Conservation (phyloP, 2,113 vertebrate species). For the Paratilapia polleni region DNA sequence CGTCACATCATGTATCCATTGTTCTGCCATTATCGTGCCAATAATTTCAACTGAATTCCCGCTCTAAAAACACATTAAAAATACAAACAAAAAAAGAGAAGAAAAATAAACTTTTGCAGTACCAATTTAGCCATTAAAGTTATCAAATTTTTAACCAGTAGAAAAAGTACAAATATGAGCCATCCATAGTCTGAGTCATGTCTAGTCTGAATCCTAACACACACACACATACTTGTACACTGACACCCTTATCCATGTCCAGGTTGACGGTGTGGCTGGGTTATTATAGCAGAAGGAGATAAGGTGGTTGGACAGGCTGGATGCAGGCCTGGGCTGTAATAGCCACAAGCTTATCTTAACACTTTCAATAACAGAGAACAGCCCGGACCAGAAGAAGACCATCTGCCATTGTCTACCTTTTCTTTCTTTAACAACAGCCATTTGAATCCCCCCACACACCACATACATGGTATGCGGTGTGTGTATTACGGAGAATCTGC, state of each 20-base stretch:
- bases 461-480: background rate
- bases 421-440: conserved; percentile 10
- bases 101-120: no score
- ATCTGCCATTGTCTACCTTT: conserved; percentile 12
- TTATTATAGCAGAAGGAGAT: conserved; percentile 66
- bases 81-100: no score
- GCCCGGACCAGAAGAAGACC: conserved; percentile 10
- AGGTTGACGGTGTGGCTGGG: conserved; percentile 24
- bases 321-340: conserved; percentile 56
- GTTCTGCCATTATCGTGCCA: no score
- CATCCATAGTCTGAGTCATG: no score
- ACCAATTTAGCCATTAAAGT: no score
- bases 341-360: conserved; percentile 58
- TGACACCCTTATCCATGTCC: conserved; percentile 43
- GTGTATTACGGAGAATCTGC: background rate
- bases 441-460: conserved; percentile 23
- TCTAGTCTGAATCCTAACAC: background rate
- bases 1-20: no score
- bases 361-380: conserved; percentile 36
- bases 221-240: background rate
- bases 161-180: no score
- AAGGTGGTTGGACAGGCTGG: conserved; percentile 47
- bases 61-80: no score
- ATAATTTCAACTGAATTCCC: no score
- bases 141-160: no score